Evolutionary conservation across 2,888 invertebrate species (phyloP), one percentile per base, ranked within the genome.

Genomic region (Trypoxylon attenuatum): DNA sequence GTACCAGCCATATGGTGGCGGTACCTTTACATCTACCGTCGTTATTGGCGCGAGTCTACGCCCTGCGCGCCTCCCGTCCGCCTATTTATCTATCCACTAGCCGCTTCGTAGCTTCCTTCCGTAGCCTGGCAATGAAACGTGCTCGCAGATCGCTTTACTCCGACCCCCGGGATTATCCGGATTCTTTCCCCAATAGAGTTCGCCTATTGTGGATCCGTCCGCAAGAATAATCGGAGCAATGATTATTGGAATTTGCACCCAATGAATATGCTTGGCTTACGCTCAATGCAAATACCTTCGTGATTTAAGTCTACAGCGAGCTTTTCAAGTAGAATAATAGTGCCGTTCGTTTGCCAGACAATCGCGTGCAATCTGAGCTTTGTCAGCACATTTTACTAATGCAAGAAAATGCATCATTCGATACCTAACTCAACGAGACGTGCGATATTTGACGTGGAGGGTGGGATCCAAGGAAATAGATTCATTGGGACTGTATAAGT

Each of bases 11-110:
- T 83, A 83, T 83, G 83, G 81, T 80, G 73, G 82, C 83, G 83
- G 83, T 76, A 77, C 78, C 82, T 83, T 83, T 83, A 73, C 76
- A 82, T 80, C 81, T 83, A 70, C 69, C 71, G 74, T 74, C 69
- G 69, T 72, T 73, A 81, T 77, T 76, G 75, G 75, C 74, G 71
- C 76, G 74, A 73, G 55, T 61, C 59, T 69, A 69, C 62, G 59
- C 60, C 66, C 61, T 46, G 47, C 52, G 56, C 33, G 18, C 63
- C 22, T 60, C 59, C 23, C 41, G 42, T 38, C 23, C 52, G 58
- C 54, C 51, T 66, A 53, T 61, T 66, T 61, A 68, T 72, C 66
- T 71, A 59, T 60, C 62, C 13, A 2, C 27, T 27, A n/a, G 0
- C 27, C n/a, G 27, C 27, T n/a, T 27, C 8, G 1, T 27, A n/a